phyloP scores from a whole-genome alignment of 2,113 vertebrate species.

The Brevimyrus niger region DNA sequence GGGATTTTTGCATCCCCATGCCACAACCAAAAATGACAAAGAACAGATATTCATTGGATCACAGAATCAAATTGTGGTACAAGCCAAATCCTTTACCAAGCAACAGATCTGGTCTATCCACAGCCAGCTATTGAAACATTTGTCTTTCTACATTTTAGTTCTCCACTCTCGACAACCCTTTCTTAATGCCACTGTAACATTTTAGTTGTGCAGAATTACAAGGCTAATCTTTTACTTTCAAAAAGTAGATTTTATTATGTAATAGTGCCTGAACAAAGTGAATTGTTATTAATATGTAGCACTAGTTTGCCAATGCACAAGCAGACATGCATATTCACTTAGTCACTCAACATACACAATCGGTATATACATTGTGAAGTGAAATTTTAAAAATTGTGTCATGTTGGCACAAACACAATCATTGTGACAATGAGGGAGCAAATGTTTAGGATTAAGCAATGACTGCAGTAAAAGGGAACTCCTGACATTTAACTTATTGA shows the following conservation, averaged over 20 bases:
- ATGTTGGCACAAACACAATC: background rate
- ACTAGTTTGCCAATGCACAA: slow-evolving; percentile 39
- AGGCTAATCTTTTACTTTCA: slow-evolving; percentile 37
- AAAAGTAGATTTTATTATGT: slow-evolving; percentile 40
- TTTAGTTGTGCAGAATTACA: slow-evolving; percentile 44
- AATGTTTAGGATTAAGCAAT: background rate
- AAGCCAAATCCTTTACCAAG: background rate
- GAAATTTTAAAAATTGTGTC: background rate
- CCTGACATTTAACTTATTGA: background rate
- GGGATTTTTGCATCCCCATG: background rate
- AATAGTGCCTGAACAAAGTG: slow-evolving; percentile 59
- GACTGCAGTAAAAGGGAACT: background rate
- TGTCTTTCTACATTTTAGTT: background rate
- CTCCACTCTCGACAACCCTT: background rate
- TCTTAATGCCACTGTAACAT: background rate
- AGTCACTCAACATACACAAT: slow-evolving; percentile 1
- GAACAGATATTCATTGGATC: background rate
- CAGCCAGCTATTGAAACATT: background rate
- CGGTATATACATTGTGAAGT: background rate
- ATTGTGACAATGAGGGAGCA: background rate
- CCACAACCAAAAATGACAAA: background rate
- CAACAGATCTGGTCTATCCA: background rate
- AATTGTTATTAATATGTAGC: slow-evolving; percentile 51
- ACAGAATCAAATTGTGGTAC: background rate
- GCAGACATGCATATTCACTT: slow-evolving; percentile 19